A percentile compares a stretch with the other conserved stretches of the same genome.
phyloP scores from a whole-genome alignment of 2,888 invertebrate species.

The Leptinotarsa juncta region DNA sequence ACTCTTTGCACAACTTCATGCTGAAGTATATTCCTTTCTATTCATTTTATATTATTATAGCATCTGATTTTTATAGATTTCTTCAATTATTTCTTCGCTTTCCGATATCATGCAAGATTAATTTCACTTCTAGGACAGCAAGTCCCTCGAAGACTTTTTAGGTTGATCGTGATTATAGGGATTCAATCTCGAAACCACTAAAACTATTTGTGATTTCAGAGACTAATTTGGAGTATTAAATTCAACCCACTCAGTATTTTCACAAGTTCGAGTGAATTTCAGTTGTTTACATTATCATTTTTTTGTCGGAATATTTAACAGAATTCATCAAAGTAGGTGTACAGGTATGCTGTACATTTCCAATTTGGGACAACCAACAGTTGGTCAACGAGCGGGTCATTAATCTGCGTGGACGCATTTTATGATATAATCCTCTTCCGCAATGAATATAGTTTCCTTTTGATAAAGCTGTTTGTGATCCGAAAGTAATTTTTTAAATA shows the following conservation, averaged over 20 bases:
- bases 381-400: background rate
- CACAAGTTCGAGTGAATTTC: background rate
- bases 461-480: background rate
- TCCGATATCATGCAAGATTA: too few relatives aligned
- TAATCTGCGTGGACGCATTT: conserved; percentile 20
- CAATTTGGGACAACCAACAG: conserved; percentile 6
- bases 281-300: too few relatives aligned
- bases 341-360: background rate
- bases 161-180: too few relatives aligned
- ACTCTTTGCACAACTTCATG: too few relatives aligned
- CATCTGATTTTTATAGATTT: too few relatives aligned
- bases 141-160: too few relatives aligned
- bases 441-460: background rate
- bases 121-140: too few relatives aligned
- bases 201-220: background rate
- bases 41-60: too few relatives aligned
- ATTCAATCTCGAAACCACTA: too few relatives aligned
- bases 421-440: conserved; percentile 3
- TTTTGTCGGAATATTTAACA: background rate
- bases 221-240: background rate
- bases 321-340: conserved; percentile 1
- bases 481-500: too few relatives aligned
- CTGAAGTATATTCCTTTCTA: too few relatives aligned
- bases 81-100: too few relatives aligned
- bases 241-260: background rate